Conservation (phyloP, 1,140 invertebrate species). For the Dendrolimus kikuchii region DNA sequence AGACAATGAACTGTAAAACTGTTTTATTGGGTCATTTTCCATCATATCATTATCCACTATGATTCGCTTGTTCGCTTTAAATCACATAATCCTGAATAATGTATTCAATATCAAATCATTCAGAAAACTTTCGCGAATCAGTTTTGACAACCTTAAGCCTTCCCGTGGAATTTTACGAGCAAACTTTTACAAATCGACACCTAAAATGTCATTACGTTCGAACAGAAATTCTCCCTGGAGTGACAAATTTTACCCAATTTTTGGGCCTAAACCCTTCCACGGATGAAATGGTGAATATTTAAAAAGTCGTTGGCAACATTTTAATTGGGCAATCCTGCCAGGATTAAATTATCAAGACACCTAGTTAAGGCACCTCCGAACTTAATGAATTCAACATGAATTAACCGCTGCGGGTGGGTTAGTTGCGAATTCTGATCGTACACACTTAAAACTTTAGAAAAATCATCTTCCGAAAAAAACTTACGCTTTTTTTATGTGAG, state of each 20-base stretch:
- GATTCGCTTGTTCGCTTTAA: too few relatives aligned
- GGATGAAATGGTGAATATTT: constrained; percentile 50
- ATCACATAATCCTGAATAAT: background rate
- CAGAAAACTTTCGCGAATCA: background rate
- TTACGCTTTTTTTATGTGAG: too few relatives aligned
- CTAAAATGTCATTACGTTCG: constrained; percentile 63
- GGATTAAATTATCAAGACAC: constrained; percentile 72
- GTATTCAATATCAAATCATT: background rate
- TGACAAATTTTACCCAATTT: constrained; percentile 58
- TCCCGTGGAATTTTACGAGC: constrained; percentile 31
- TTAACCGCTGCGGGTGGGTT: constrained; percentile 37
- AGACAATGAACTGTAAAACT: too few relatives aligned
- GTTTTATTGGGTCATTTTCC: too few relatives aligned
- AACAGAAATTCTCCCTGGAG: constrained; percentile 47
- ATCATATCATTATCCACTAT: too few relatives aligned
- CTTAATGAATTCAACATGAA: constrained; percentile 67
- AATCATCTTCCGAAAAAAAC: too few relatives aligned
- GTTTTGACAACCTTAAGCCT: constrained; percentile 22
- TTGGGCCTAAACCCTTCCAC: constrained; percentile 54
- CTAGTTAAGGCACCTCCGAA: constrained; percentile 64
- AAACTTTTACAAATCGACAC: constrained; percentile 63
- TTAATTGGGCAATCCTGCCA: constrained; percentile 67
- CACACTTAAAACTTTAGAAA: background rate
- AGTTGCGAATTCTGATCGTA: constrained; percentile 17
- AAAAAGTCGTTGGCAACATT: constrained; percentile 69